Conservation (phyloP, 2,888 invertebrate genomes). For the Acrobasis suavella region DNA sequence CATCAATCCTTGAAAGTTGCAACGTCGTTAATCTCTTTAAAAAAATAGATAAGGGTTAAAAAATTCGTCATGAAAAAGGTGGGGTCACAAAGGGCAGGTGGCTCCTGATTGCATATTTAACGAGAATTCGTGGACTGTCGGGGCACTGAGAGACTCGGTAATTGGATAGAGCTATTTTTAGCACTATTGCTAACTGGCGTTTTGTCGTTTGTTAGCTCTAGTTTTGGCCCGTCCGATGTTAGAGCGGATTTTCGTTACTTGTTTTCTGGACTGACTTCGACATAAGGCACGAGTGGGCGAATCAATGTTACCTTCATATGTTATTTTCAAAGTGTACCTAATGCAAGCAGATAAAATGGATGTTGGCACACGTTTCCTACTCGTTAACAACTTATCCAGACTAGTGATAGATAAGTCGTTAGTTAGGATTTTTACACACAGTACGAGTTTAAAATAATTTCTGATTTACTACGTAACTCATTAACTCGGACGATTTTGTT, state of each 20-base stretch:
- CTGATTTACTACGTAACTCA: too few relatives aligned
- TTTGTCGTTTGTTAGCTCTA: slow-evolving; percentile 31
- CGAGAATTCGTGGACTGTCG: slow-evolving; percentile 51
- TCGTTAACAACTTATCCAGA: too few relatives aligned
- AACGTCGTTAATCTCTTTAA: slow-evolving; percentile 9
- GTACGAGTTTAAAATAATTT: too few relatives aligned
- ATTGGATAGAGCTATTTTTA: slow-evolving; percentile 55
- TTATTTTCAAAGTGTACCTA: too few relatives aligned
- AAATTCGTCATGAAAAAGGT: slow-evolving; percentile 33
- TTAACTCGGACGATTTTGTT: too few relatives aligned
- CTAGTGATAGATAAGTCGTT: too few relatives aligned
- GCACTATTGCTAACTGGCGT: slow-evolving; percentile 37
- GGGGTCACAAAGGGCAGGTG: slow-evolving; percentile 26
- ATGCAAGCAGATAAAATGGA: too few relatives aligned
- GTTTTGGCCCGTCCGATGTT: slow-evolving; percentile 26
- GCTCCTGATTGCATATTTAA: slow-evolving; percentile 60
- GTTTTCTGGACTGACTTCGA: background rate
- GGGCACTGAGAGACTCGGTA: slow-evolving; percentile 39
- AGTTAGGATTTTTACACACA: too few relatives aligned
- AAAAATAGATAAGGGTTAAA: slow-evolving; percentile 8
- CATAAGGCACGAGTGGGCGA: background rate
- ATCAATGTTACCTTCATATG: too few relatives aligned
- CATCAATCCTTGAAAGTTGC: background rate
- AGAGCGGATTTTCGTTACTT: slow-evolving; percentile 22
- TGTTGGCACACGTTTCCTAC: too few relatives aligned